Evolutionary conservation across 2,113 vertebrate genomes (phyloP), one percentile per base, ranked within the genome.

Genomic region (Saccopteryx leptura): DNA sequence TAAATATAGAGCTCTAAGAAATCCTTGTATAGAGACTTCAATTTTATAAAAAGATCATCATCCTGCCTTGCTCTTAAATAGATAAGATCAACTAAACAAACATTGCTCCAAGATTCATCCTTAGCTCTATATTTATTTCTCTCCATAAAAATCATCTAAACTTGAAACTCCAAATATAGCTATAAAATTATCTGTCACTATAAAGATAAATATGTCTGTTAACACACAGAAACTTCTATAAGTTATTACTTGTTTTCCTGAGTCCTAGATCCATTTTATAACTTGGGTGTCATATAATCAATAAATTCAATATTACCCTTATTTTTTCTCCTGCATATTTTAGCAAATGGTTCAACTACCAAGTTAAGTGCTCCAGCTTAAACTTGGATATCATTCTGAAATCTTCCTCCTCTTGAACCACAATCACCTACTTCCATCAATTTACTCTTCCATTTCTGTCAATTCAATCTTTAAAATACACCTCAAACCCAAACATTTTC

Each of bases 171-270:
- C 6, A 65, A 76, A 11, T 87, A 56, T 9, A 80, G 19, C 4
- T 92, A 31, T 63, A 48, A 61, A 74, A n/a, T 85, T 21, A 54
- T 72, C 3, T 56, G 14, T 54, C 21, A 28, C 1, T 79, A 6
- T 56, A 92, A 76, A 80, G 23, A 74, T 83, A 68, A 58, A 72
- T 50, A 26, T 93, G 66, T 66, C 33, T 94, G 5, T 69, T 19
- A 60, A 15, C 23, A 18, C 66, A 19, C 33, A 86, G 65, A 48
- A 63, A 58, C 48, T 89, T 92, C 12, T 81, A 18, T 75, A 90
- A 81, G 63, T 87, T 71, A 21, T 84, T 39, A 5, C 5, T 71
- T 85, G 5, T 86, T 97, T 79, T 90, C 71, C 82, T 94, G 69
- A 96, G 19, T 3, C 90, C 48, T 68, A 50, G 24, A 58, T 90